phyloP scores from a whole-genome alignment of 2,888 invertebrate genomes.

The Gnatocerus cornutus region DNA sequence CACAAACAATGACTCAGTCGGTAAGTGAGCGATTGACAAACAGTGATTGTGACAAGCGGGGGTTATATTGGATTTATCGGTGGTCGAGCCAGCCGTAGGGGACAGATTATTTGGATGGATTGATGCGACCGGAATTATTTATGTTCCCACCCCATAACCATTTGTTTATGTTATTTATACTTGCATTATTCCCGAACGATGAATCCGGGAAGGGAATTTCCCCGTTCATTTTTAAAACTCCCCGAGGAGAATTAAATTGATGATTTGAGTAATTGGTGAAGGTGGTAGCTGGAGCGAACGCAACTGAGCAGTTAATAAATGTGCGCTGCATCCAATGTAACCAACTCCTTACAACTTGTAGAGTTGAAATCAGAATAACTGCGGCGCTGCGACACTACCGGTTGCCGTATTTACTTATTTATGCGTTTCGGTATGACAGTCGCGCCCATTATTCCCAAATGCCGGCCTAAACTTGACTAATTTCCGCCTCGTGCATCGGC shows the following conservation, averaged over 20 bases:
- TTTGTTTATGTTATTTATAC: constrained; percentile 68
- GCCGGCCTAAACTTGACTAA: constrained; percentile 64
- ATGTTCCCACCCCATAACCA: constrained; percentile 67
- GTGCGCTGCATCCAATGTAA: constrained; percentile 51
- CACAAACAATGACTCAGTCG: constrained; percentile 66
- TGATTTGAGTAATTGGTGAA: constrained; percentile 10
- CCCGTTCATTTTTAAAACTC: constrained; percentile 12
- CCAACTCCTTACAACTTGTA: constrained; percentile 30
- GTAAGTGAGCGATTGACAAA: constrained; percentile 69
- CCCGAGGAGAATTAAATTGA: constrained; percentile 30
- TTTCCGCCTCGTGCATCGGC: constrained; percentile 62
- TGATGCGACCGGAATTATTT: constrained; percentile 69
- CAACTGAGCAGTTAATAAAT: constrained; percentile 58
- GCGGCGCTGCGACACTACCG: constrained; percentile 50
- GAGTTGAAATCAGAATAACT: constrained; percentile 35
- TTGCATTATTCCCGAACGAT: constrained; percentile 37
- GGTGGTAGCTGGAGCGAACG: constrained; percentile 2
- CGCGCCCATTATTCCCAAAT: constrained; percentile 65
- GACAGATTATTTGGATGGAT: constrained; percentile 70
- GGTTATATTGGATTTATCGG: constrained; percentile 69
- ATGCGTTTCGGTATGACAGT: constrained; percentile 63
- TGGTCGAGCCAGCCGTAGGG: constrained; percentile 64
- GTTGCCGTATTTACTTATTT: constrained; percentile 63
- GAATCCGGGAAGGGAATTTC: constrained; percentile 7
- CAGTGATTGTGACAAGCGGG: constrained; percentile 70